Evolutionary conservation across 2,797 vertebrate species (phyloP).

Genomic region (Tadarida brasiliensis): DNA sequence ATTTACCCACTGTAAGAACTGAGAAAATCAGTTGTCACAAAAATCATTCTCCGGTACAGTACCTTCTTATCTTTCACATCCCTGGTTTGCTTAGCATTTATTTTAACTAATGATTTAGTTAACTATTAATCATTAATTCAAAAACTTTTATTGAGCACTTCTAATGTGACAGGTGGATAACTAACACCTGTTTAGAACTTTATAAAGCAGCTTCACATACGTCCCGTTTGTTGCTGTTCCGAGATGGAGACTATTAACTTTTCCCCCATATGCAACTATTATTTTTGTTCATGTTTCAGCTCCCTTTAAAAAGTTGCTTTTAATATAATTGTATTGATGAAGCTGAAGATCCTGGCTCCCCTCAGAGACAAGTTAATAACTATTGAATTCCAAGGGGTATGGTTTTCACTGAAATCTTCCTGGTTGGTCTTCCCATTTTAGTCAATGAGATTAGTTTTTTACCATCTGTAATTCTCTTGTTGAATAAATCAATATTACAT

Average conservation of each 20-base stretch:
- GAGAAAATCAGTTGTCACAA: background rate
- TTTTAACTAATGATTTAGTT: slow-evolving; percentile 42
- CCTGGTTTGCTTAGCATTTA: background rate
- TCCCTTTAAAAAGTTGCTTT: background rate
- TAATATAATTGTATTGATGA: background rate
- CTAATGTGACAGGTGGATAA: background rate
- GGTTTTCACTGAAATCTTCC: background rate
- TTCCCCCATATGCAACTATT: background rate
- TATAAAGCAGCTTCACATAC: background rate
- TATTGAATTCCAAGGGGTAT: background rate
- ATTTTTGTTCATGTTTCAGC: background rate
- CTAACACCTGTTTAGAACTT: background rate
- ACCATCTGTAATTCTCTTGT: background rate
- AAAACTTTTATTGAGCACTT: background rate
- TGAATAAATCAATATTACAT: background rate
- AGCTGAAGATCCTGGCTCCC: background rate
- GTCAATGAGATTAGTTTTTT: background rate
- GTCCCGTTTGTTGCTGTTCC: background rate
- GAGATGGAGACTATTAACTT: background rate
- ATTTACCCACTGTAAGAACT: background rate
- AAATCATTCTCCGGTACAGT: background rate
- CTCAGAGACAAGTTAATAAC: background rate
- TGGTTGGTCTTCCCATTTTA: background rate
- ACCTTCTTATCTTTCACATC: background rate
- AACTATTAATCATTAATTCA: background rate